A percentile compares a stretch with the other conserved stretches of the same genome.
phyloP scores from a whole-genome alignment of 2,888 invertebrate species.

The Agrochola circellaris region DNA sequence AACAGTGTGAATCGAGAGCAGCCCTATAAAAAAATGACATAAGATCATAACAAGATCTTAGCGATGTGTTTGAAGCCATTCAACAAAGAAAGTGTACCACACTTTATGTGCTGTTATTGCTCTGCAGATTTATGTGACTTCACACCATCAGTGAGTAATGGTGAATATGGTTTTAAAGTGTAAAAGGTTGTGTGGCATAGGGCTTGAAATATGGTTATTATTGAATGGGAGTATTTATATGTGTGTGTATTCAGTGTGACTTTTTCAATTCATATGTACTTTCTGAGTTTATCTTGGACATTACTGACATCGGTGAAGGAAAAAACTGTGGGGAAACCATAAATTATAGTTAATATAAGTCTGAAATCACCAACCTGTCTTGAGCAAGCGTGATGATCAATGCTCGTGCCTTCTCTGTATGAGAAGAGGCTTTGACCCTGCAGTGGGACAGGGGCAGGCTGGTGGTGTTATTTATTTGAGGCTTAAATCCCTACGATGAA shows the following conservation, averaged over 20 bases:
- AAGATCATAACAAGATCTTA: constrained; percentile 33
- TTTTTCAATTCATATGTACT: too few species aligned
- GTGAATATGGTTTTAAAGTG: not conserved
- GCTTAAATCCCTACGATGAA: not conserved
- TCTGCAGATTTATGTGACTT: constrained; percentile 57
- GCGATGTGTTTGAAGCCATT: constrained; percentile 29
- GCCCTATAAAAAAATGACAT: constrained; percentile 26
- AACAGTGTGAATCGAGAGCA: constrained; percentile 27
- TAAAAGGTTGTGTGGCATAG: not conserved
- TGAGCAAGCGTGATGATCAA: too few species aligned
- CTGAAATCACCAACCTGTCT: too few species aligned
- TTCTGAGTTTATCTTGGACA: too few species aligned
- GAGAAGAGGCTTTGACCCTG: too few species aligned
- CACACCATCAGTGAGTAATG: constrained; percentile 46
- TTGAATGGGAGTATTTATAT: constrained; percentile 8
- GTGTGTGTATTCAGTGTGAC: too few species aligned
- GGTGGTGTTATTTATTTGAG: not conserved
- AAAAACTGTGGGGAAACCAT: too few species aligned
- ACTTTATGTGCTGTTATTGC: constrained; percentile 43
- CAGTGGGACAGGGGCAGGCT: too few species aligned
- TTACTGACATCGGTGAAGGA: too few species aligned
- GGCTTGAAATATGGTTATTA: constrained; percentile 31
- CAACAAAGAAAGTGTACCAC: constrained; percentile 32
- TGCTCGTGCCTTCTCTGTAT: too few species aligned
- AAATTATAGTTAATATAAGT: too few species aligned